phyloP scores from a whole-genome alignment of 2,113 vertebrate genomes.

The Boleophthalmus pectinirostris region DNA sequence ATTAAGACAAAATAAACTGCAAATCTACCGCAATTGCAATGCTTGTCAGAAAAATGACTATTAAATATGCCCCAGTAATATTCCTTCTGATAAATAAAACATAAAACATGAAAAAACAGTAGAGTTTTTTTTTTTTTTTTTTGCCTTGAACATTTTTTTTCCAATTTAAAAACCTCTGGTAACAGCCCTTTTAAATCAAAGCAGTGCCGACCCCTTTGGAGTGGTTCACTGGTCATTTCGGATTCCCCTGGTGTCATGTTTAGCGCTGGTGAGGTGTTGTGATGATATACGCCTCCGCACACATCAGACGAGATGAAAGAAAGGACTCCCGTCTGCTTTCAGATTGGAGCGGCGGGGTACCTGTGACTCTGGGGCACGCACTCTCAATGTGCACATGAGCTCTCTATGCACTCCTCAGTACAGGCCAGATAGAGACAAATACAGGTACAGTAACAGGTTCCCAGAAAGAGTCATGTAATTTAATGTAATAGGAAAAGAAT shows the following conservation, averaged over 20 bases:
- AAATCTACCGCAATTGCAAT: too few species aligned
- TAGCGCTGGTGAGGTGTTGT: slow-evolving; percentile 36
- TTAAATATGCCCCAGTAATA: too few species aligned
- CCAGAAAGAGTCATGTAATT: neutral
- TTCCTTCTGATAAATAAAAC: too few species aligned
- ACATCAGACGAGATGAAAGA: slow-evolving; percentile 70
- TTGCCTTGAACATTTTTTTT: neutral
- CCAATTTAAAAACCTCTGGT: neutral
- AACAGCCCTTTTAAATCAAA: slow-evolving; percentile 34
- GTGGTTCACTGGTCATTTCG: slow-evolving; percentile 34
- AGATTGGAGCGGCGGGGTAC: slow-evolving; percentile 31
- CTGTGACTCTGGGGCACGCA: slow-evolving; percentile 10
- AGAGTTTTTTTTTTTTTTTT: neutral
- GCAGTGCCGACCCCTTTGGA: slow-evolving; percentile 15
- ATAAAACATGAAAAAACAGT: neutral
- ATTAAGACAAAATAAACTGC: too few species aligned
- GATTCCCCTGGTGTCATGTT: slow-evolving; percentile 42
- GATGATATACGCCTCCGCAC: slow-evolving; percentile 55
- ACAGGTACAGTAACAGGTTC: neutral
- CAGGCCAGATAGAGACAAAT: neutral
- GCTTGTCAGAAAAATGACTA: too few species aligned
- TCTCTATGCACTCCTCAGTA: neutral
- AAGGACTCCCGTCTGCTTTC: slow-evolving; percentile 25
- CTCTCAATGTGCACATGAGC: neutral
- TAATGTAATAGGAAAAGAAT: neutral